Evolutionary conservation across 1,140 invertebrate genomes (phyloP).

Genomic region (Wiebesia pumilae): DNA sequence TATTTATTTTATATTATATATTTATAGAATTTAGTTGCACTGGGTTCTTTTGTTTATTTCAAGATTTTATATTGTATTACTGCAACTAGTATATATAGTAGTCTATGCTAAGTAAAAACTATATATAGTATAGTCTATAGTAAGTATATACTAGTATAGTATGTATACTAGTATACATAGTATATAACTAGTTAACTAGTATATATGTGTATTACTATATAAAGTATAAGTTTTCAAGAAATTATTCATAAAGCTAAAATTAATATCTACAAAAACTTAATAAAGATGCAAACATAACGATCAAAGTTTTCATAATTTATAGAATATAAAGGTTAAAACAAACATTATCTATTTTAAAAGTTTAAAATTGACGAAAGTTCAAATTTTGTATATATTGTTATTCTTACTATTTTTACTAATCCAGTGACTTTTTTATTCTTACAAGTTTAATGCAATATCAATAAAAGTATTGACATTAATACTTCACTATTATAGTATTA

Average conservation of each 20-base stretch:
- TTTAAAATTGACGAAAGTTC: background rate
- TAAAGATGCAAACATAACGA: too few relatives aligned
- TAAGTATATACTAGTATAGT: too few relatives aligned
- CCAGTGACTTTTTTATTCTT: background rate
- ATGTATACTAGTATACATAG: too few relatives aligned
- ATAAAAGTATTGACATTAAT: background rate
- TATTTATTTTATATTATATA: too few relatives aligned
- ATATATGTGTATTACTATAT: too few relatives aligned
- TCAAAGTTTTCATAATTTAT: background rate
- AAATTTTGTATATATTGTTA: background rate
- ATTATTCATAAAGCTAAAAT: background rate
- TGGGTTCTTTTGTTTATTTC: background rate
- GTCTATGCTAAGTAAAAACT: too few relatives aligned
- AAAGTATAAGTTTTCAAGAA: background rate
- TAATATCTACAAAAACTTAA: too few relatives aligned
- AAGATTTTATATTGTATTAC: background rate
- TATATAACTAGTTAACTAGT: too few relatives aligned
- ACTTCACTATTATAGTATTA: too few relatives aligned
- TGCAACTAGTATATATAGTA: background rate
- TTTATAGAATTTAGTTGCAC: too few relatives aligned
- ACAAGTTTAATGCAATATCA: background rate
- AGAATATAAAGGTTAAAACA: background rate
- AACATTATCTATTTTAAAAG: background rate
- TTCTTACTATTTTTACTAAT: background rate
- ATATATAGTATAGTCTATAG: too few relatives aligned